A percentile compares a stretch with the other conserved stretches of the same genome.
Evolutionary conservation across 2,888 invertebrate species (phyloP).

Genomic region (Pantelozetes paolii): DNA sequence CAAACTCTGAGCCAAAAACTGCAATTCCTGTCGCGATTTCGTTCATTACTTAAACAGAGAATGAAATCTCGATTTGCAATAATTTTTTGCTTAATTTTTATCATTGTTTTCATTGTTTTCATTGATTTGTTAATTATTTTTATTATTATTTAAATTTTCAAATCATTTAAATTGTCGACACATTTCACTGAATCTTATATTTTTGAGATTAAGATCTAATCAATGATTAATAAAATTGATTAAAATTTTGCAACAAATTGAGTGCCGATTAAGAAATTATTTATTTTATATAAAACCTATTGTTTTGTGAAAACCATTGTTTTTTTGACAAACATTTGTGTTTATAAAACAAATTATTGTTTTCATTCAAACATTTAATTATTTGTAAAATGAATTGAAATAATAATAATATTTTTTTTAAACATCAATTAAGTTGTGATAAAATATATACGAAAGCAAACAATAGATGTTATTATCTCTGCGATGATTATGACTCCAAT

Average conservation of each 20-base stretch:
- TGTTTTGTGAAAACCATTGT: neutral
- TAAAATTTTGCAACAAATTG: too few species aligned
- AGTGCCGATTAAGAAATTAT: too few species aligned
- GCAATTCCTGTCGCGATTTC: neutral
- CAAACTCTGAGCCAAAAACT: neutral
- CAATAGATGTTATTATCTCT: constrained; percentile 10
- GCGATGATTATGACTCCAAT: constrained; percentile 11
- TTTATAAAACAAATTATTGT: neutral
- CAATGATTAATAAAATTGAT: too few species aligned
- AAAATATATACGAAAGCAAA: constrained; percentile 12
- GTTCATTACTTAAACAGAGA: too few species aligned
- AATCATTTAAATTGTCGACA: too few species aligned
- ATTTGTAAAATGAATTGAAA: neutral
- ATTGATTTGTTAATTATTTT: neutral
- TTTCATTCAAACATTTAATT: neutral
- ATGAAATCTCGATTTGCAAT: too few species aligned
- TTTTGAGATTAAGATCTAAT: too few species aligned
- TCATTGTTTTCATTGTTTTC: neutral
- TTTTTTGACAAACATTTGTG: neutral
- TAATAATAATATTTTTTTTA: neutral
- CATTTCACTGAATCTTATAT: too few species aligned
- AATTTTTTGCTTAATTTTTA: too few species aligned
- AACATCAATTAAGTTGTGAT: neutral
- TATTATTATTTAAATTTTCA: too few species aligned
- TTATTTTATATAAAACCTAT: too few species aligned